These are phyloP conservation scores for Formicarius rufipectus DNA, from an alignment of 2,113 vertebrate species.

Conservation along the genomic window DNA sequence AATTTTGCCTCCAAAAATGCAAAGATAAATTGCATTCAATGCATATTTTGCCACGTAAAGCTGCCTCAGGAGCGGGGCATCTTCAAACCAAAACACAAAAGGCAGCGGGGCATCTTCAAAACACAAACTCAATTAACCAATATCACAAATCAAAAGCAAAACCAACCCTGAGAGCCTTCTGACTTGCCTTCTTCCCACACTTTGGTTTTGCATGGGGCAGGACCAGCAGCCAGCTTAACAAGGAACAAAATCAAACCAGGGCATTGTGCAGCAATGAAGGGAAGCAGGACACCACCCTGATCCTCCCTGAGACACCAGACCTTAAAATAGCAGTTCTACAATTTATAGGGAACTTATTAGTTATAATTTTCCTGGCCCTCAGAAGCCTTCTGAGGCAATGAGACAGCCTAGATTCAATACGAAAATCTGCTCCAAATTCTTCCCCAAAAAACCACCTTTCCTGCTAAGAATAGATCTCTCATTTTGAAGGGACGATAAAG, in stretches of 20 bases:
- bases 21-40: background rate
- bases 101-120: background rate
- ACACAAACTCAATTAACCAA: background rate
- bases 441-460: slow-evolving; percentile 13
- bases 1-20: background rate
- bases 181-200: background rate
- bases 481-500: slow-evolving; percentile 10
- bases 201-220: background rate
- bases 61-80: background rate
- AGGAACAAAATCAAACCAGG: slow-evolving; percentile 27
- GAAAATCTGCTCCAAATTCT: slow-evolving; percentile 57
- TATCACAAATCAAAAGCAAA: background rate
- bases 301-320: slow-evolving; percentile 40
- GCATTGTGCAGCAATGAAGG: background rate
- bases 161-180: background rate
- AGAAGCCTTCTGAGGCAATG: slow-evolving; percentile 35
- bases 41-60: background rate
- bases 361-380: slow-evolving; percentile 57
- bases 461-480: slow-evolving; percentile 25
- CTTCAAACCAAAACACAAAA: background rate
- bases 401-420: slow-evolving; percentile 50
- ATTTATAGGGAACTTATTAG: slow-evolving; percentile 62
- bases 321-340: slow-evolving; percentile 60
- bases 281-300: slow-evolving; percentile 29
- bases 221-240: background rate